Conservation (phyloP, 2,888 invertebrate genomes). For the Lepeophtheirus nordmannii region DNA sequence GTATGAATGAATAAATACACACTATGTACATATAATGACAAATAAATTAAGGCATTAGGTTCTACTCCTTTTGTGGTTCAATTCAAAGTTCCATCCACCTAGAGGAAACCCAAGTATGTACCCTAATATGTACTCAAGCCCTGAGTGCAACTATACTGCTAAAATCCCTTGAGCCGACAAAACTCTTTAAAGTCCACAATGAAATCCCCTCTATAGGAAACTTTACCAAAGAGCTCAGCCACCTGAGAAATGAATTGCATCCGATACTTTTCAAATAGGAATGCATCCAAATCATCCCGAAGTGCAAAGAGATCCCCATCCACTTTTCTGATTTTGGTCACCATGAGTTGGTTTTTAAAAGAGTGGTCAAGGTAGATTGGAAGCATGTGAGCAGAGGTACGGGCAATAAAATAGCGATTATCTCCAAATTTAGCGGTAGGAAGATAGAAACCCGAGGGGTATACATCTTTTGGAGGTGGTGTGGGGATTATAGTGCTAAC, state of each 20-base stretch:
- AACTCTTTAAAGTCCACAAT: constrained; percentile 5
- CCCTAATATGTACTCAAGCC: too few relatives aligned
- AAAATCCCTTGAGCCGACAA: not conserved
- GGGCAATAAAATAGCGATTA: not conserved
- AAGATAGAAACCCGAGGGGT: not conserved
- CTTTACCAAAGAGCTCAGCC: constrained; percentile 1
- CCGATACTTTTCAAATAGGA: not conserved
- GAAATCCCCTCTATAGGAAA: not conserved
- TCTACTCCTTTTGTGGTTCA: too few relatives aligned
- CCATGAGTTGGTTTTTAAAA: not conserved
- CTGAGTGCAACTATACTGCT: not conserved
- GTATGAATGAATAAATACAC: too few relatives aligned
- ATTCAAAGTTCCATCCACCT: too few relatives aligned
- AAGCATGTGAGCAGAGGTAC: not conserved
- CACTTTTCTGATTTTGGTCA: not conserved
- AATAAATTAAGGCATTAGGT: too few relatives aligned
- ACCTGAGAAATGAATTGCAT: constrained; percentile 6
- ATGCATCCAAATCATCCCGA: constrained; percentile 3
- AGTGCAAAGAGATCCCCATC: constrained; percentile 9
- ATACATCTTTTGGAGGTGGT: not conserved
- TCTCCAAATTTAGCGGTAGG: constrained; percentile 1
- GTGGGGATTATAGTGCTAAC: not conserved
- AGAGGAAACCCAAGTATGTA: too few relatives aligned
- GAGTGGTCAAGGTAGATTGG: not conserved
- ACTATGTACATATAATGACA: too few relatives aligned